A percentile compares a stretch with the other conserved stretches of the same genome.
phyloP scores from a whole-genome alignment of 2,113 vertebrate species.

The Uropsilus gracilis region DNA sequence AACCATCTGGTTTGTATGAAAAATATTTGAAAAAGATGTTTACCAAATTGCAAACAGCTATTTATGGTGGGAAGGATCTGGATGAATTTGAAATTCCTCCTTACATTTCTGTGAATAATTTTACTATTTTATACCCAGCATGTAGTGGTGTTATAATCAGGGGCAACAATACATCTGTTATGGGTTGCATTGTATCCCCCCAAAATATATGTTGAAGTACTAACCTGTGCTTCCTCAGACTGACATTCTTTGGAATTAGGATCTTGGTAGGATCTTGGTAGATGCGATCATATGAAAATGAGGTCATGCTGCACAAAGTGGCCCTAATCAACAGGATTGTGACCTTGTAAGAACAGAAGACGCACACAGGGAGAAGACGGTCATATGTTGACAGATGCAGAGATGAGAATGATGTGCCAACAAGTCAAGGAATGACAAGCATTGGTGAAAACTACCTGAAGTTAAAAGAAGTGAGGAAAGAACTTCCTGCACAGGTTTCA shows the following conservation, averaged over 20 bases:
- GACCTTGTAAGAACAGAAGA: not conserved
- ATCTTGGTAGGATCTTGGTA: not conserved
- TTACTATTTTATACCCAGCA: slow-evolving; percentile 4
- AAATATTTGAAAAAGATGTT: slow-evolving; percentile 38
- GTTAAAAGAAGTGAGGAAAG: not conserved
- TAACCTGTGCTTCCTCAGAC: not conserved
- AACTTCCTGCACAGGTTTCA: not conserved
- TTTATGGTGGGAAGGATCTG: not conserved
- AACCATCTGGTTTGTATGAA: not conserved
- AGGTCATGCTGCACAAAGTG: not conserved
- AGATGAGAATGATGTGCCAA: not conserved
- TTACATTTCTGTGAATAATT: not conserved
- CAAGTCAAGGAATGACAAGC: not conserved
- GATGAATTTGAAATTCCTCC: slow-evolving; percentile 6
- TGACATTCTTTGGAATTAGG: not conserved
- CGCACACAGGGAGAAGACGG: not conserved
- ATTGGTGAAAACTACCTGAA: not conserved
- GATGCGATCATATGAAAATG: not conserved
- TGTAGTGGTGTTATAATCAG: not conserved
- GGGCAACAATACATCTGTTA: not conserved
- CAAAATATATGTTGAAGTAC: not conserved
- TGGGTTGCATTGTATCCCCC: not conserved
- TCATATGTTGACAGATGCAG: not conserved
- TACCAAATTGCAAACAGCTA: not conserved
- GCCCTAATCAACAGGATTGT: not conserved